These are phyloP conservation scores for Asbolus verrucosus DNA, from an alignment of 1,140 invertebrate genomes.

Conservation along the genomic window DNA sequence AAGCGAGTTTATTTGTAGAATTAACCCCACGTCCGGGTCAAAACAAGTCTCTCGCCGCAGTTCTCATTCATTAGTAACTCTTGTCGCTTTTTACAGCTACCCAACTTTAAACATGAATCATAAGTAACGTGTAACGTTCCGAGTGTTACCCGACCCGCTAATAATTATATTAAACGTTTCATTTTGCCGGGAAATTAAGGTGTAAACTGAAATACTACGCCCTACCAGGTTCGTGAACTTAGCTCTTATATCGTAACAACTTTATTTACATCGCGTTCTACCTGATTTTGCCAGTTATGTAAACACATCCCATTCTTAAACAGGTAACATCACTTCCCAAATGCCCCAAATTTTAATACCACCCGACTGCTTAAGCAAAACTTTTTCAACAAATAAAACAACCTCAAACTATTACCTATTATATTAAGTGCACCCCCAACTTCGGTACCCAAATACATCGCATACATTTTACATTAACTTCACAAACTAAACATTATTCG, in stretches of 20 bases:
- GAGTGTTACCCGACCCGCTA: constrained; percentile 45
- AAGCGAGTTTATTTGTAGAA: constrained; percentile 50
- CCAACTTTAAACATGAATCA: constrained; percentile 51
- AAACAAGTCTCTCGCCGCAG: constrained; percentile 48
- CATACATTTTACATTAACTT: not conserved
- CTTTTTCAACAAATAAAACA: constrained; percentile 24
- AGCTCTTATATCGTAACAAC: constrained; percentile 29
- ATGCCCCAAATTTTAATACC: constrained; percentile 26
- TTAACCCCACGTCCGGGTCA: constrained; percentile 50
- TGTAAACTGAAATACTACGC: constrained; percentile 44
- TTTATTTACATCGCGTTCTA: constrained; percentile 41
- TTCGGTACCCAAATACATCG: constrained; percentile 25
- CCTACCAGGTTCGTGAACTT: constrained; percentile 41
- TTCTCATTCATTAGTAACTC: constrained; percentile 51
- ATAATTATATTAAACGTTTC: constrained; percentile 52
- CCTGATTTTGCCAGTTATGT: constrained; percentile 35
- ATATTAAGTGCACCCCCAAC: constrained; percentile 7
- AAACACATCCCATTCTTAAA: constrained; percentile 28
- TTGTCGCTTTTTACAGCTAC: constrained; percentile 47
- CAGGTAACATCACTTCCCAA: constrained; percentile 23
- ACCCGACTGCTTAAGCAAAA: not conserved
- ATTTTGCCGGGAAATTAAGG: constrained; percentile 46
- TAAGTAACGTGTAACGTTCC: constrained; percentile 47
- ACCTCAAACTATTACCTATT: constrained; percentile 22
- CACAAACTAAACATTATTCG: constrained; percentile 6